Base-by-base conservation (phyloP, 2,888 invertebrate species). In the Microlaimidae sp. region DNA sequence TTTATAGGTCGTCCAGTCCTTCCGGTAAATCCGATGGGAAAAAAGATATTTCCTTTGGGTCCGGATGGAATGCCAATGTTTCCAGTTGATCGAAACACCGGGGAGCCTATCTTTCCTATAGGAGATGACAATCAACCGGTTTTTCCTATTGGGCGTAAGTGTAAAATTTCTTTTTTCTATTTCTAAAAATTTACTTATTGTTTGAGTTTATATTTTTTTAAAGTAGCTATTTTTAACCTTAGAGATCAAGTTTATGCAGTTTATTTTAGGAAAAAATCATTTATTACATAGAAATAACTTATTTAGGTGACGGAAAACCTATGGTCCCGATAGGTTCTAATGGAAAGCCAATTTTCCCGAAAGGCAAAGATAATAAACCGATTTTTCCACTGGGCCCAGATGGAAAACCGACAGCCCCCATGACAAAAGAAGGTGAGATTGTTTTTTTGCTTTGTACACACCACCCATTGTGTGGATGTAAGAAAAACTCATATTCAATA, bases 1-100 rank as follows among this genome's bases (percentile, higher is more conserved):
- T n/a, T n/a, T n/a, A n/a, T n/a, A n/a, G n/a, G 32, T 17, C 32
- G 43, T 43, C 43, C 43, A 21, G 43, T 43, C 21, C 43, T 43
- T 7, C 43, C 43, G 5, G n/a, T 5, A n/a, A n/a, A n/a, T 24
- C 17, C 13, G 7, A n/a, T 21, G 5, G 43, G 43, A n/a, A 21
- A 43, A 24, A 43, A 43, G 23, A 5, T 43, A 7, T 43, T 43
- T 43, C 43, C 43, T 7, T 24, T 43, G 7, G 43, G n/a, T n/a
- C 5, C 7, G 5, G n/a, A 5, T n/a, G 43, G 43, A 21, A 7
- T 10, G 17, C 43, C 43, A 7, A n/a, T 43, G 7, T 43, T 43
- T 21, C 43, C 43, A 5, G n/a, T 5, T 5, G 43, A 43, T 24
- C 7, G 7, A n/a, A 43, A 43, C n/a, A 43, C 5, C 5, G n/a